These are phyloP conservation scores for Ptilonorhynchus violaceus DNA, from an alignment of 2,113 vertebrate genomes.

Conservation along the genomic window DNA sequence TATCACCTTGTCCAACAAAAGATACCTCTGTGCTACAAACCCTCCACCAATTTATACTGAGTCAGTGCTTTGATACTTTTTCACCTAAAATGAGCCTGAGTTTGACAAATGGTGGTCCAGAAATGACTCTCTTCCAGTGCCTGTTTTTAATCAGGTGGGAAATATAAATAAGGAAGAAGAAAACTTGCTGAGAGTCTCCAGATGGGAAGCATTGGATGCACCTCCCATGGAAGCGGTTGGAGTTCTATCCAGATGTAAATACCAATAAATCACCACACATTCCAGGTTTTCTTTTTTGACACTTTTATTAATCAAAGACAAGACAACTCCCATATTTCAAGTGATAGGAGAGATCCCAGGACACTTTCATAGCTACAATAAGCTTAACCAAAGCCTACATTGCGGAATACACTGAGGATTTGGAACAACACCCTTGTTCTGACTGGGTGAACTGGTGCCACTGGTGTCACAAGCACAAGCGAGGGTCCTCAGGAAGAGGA, in stretches of 20 bases:
- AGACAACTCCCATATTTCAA: fast-evolving
- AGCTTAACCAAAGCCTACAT: not conserved
- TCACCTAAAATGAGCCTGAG: not conserved
- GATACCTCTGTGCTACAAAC: not conserved
- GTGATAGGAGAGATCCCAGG: not conserved
- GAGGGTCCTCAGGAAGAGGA: not conserved
- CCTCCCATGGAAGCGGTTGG: not conserved
- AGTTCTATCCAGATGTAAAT: not conserved
- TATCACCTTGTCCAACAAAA: not conserved
- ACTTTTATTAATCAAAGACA: conserved; percentile 60
- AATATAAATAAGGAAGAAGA: not conserved
- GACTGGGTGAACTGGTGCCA: not conserved
- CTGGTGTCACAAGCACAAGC: not conserved
- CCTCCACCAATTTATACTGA: not conserved
- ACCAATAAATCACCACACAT: not conserved
- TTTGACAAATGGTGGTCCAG: not conserved
- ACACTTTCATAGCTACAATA: not conserved
- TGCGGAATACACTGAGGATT: not conserved
- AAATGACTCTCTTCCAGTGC: not conserved
- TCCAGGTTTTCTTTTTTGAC: not conserved
- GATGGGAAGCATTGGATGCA: not conserved
- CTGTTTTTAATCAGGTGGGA: not conserved
- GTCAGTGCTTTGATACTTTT: not conserved
- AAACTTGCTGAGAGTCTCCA: not conserved
- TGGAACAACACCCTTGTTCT: not conserved